phyloP scores from a whole-genome alignment of 2,113 vertebrate genomes.

The Oryzias curvinotus region DNA sequence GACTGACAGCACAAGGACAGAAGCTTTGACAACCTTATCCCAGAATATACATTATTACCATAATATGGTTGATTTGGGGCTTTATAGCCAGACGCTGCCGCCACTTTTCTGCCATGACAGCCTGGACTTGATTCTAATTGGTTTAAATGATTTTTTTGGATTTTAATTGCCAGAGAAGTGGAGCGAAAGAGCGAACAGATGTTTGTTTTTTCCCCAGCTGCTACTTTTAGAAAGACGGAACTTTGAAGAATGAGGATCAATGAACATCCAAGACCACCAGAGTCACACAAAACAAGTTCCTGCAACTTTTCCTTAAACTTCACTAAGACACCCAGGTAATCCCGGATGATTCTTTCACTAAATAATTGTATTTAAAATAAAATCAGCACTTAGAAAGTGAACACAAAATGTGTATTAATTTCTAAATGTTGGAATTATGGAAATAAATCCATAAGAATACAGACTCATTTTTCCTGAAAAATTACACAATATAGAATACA shows the following conservation, averaged over 20 bases:
- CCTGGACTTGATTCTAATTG: slow-evolving; percentile 72
- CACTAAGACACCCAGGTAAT: too few species aligned
- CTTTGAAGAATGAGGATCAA: neutral
- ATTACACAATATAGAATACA: too few species aligned
- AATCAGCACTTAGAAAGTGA: too few species aligned
- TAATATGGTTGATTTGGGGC: slow-evolving; percentile 56
- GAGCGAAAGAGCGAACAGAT: slow-evolving; percentile 23
- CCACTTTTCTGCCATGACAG: slow-evolving; percentile 59
- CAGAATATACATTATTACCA: slow-evolving; percentile 68
- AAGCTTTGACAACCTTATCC: slow-evolving; percentile 56
- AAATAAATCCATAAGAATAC: too few species aligned
- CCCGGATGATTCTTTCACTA: too few species aligned
- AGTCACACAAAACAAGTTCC: too few species aligned
- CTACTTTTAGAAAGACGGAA: slow-evolving; percentile 36
- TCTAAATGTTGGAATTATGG: too few species aligned
- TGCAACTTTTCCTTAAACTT: too few species aligned
- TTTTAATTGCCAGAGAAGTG: slow-evolving; percentile 60
- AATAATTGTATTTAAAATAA: too few species aligned
- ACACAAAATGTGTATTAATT: too few species aligned
- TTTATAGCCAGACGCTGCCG: slow-evolving; percentile 37
- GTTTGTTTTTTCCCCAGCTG: slow-evolving; percentile 25
- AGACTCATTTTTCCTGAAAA: too few species aligned
- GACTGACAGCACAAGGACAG: slow-evolving; percentile 23
- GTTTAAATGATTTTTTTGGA: slow-evolving; percentile 74
- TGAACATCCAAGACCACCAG: too few species aligned